Base-by-base conservation (phyloP, 2,888 invertebrate species). In the Myathropa florea region DNA sequence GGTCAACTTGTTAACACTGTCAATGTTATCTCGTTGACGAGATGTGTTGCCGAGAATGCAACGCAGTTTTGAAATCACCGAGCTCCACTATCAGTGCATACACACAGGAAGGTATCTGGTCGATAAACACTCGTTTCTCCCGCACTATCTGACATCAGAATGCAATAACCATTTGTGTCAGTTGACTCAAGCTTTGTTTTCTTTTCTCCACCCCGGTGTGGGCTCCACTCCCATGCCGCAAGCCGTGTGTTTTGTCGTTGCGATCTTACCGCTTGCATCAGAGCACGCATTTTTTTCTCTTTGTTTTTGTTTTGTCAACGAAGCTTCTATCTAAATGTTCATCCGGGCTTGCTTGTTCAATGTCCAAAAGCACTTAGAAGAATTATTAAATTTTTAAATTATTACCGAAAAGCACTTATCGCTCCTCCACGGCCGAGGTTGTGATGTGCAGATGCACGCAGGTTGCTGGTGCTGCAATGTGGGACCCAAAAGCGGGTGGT, bases 281-380 rank as follows among this genome's bases (percentile, higher is more conserved):
- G n/a, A 18, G 39, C 39, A 46, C 39, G 39, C 39, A 30, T 30
- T 28, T 28, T 14, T 14, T n/a, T 14, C 46, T 18, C 18, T 46
- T 7, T 46, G 18, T 46, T 18, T 46, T 46, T 46, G 46, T 72
- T 80, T 80, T 81, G 81, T 81, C 68, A 77, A 70, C 72, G 60
- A 57, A 72, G 60, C 64, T 75, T 75, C 21, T 86, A 86, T 86
- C 83, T 86, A 83, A 86, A 86, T 86, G 86, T 82, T 82, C 70
- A 75, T 86, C 78, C 80, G 63, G 64, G 28, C 67, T 73, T 64
- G 65, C 73, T 79, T 78, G 72, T 86, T 78, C 86, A 86, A 86
- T 86, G 83, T 75, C 86, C 75, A 75, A 86, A 86, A 86, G 86
- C 86, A 86, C 86, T 86, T 86, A 86, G 86, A 83, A 75, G 71